A percentile compares a stretch with the other conserved stretches of the same genome.
Evolutionary conservation across 2,797 vertebrate species (phyloP).

Genomic region (Sebastes oblongus): DNA sequence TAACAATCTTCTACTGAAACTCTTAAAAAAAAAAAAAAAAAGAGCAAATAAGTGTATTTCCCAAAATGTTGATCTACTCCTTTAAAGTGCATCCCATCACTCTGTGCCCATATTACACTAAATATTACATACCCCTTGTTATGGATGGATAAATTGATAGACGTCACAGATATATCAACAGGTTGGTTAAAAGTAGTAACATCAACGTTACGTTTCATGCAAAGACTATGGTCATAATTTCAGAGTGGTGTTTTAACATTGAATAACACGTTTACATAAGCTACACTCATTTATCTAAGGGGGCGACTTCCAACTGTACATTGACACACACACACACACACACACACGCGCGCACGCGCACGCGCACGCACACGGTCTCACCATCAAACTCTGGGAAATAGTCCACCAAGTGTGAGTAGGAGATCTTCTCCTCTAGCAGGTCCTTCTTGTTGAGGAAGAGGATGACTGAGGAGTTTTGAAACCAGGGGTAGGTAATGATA

Average conservation of each 20-base stretch:
- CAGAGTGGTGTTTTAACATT: neutral
- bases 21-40: too few relatives aligned
- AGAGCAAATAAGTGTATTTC: too few relatives aligned
- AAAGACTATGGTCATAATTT: neutral
- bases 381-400: conserved; percentile 99
- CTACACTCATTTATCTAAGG: neutral
- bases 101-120: neutral
- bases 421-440: conserved; percentile 97
- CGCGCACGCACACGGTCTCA: conserved; percentile 80
- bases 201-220: neutral
- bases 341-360: too few relatives aligned
- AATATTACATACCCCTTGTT: neutral
- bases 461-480: conserved; percentile 99
- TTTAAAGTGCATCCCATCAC: neutral
- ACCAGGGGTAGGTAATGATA: conserved; percentile 99
- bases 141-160: neutral
- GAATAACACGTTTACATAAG: neutral
- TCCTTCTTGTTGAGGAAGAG: conserved; percentile 99
- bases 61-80: too few relatives aligned
- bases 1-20: too few relatives aligned
- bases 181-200: neutral
- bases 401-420: conserved; percentile 97
- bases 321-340: neutral
- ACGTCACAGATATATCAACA: neutral
- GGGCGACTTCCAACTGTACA: neutral